Evolutionary conservation across 2,888 invertebrate genomes (phyloP), one percentile per base, ranked within the genome.

Genomic region (Aphidius colemani): DNA sequence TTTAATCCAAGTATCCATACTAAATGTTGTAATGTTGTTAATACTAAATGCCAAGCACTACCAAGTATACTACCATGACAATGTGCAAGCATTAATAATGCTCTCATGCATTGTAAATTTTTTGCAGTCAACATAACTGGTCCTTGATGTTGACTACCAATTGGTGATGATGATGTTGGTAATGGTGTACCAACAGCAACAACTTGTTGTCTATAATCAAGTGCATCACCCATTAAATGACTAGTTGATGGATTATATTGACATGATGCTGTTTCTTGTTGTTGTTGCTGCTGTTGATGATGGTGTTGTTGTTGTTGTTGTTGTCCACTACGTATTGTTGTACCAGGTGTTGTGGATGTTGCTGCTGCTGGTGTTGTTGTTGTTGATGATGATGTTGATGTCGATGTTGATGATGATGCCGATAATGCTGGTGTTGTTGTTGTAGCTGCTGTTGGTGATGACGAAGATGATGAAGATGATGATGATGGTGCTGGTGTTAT

Each of bases 61-160:
- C 95, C 96, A 67, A 98, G 86, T 69, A 94, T 90, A 74, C 92
- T 91, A 0, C 98, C 98, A 82, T 97, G 96, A 67, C 94, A 90
- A 78, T 95, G 94, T 0, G 97, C 96, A 59, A 97, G 86, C 74
- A 90, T 89, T 55, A 99, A 85, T 57, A 99, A 85, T 0, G 97
- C 93, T 68, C 95, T 87, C 93, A 98, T 97, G 43, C 97, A 96
- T 75, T 98, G 96, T 63, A 99, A 87, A 87, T 99, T 99, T 75
- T 98, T 97, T 0, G 96, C 93, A 4, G 98, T 98, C 76, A 99
- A 86, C 96, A 98, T 96, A 61, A 98, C 98, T 50, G 91, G 91
- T n/a, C 90, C 90, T 79, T 93, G 92, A 57, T 57, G 65, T 77
- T 93, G 93, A 63, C 92, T 90, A 46, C 91, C 91, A 61, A 89